These are phyloP conservation scores for Lutra lutra DNA, from an alignment of 2,797 vertebrate genomes.

Conservation along the genomic window DNA sequence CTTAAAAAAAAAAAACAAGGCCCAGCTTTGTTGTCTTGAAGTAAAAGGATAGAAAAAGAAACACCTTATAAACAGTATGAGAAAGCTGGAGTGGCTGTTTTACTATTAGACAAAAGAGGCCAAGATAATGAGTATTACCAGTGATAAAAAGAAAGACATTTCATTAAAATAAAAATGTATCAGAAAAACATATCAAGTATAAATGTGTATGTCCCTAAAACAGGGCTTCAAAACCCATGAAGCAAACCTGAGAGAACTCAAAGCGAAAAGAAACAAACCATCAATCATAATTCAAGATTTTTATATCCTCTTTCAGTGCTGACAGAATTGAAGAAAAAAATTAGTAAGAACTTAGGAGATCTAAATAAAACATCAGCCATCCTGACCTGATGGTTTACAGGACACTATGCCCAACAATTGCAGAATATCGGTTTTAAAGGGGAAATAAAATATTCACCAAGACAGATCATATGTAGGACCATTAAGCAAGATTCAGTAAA, in stretches of 20 bases:
- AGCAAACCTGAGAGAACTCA: background rate
- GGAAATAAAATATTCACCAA: background rate
- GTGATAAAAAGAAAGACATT: background rate
- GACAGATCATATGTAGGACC: background rate
- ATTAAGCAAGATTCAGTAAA: background rate
- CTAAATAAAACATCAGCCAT: background rate
- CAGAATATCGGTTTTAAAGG: background rate
- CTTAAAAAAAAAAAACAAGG: background rate
- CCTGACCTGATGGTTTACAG: background rate
- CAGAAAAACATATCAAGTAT: background rate
- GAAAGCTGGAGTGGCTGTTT: background rate
- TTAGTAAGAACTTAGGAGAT: background rate
- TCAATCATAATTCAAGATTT: background rate
- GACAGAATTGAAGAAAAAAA: background rate
- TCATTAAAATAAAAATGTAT: background rate
- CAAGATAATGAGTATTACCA: background rate
- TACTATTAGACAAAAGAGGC: background rate
- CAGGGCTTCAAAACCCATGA: background rate
- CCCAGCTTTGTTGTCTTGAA: background rate
- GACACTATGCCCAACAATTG: background rate
- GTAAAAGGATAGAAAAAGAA: background rate
- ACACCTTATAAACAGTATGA: background rate
- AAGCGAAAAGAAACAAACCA: background rate
- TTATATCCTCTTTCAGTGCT: background rate
- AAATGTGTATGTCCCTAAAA: background rate